phyloP scores from a whole-genome alignment of 2,888 invertebrate genomes.

The Trachelus iudaicus region DNA sequence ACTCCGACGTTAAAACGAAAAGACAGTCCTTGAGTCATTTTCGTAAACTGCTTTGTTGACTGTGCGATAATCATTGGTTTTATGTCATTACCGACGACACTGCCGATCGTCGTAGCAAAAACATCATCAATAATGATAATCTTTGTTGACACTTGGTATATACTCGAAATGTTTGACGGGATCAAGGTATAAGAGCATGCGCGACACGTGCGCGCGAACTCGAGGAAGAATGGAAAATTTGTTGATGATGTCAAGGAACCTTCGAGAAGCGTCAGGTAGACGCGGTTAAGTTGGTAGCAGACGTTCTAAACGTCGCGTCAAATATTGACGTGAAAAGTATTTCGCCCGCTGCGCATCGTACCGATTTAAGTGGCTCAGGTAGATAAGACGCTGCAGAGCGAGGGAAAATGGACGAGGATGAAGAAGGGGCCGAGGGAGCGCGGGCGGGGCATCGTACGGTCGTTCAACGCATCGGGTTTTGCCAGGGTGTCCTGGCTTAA shows the following conservation, averaged over 20 bases:
- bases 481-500: not conserved
- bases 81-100: not conserved
- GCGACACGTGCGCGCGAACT: not conserved
- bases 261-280: not conserved
- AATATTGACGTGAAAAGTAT: slow-evolving; percentile 39
- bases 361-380: not conserved
- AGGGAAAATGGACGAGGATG: not conserved
- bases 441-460: not conserved
- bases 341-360: slow-evolving; percentile 25
- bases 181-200: not conserved
- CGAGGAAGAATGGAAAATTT: not conserved
- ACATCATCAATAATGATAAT: not conserved
- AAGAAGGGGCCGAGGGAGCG: not conserved
- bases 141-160: not conserved
- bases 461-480: not conserved
- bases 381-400: not conserved
- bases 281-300: slow-evolving; percentile 7
- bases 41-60: not conserved
- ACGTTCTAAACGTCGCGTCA: slow-evolving; percentile 38
- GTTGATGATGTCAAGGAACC: not conserved
- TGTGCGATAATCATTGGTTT: not conserved
- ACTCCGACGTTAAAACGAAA: not conserved
- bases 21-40: not conserved
- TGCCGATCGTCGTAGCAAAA: not conserved
- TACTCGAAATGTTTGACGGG: not conserved